These are phyloP conservation scores for Centruroides vittatus DNA, from an alignment of 1,140 invertebrate species.

Conservation along the genomic window DNA sequence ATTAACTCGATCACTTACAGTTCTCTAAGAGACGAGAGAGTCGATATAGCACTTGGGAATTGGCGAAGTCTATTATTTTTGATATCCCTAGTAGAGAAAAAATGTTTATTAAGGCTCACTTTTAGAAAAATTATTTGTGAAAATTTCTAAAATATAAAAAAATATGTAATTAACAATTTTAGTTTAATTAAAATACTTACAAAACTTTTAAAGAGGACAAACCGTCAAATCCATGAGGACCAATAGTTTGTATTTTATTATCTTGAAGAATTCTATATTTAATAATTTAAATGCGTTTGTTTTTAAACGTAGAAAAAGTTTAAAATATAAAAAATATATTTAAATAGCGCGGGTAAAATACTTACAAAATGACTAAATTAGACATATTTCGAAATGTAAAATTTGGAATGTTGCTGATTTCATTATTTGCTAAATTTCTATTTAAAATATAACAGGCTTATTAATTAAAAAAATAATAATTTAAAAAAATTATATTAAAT, in stretches of 20 bases:
- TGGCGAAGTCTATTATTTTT: conserved; percentile 4
- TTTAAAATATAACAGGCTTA: background rate
- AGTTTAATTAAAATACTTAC: conserved; percentile 1
- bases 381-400: conserved; percentile 5
- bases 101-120: background rate
- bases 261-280: conserved; percentile 7
- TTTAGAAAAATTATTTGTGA: background rate
- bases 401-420: conserved; percentile 6
- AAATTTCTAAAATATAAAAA: no score
- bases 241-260: conserved; percentile 6
- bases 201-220: conserved; percentile 5
- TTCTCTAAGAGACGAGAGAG: conserved; percentile 5
- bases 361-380: conserved; percentile 3
- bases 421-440: conserved; percentile 10
- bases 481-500: no score
- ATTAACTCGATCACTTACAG: conserved; percentile 3
- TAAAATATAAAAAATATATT: conserved; percentile 1
- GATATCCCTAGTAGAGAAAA: conserved; percentile 4
- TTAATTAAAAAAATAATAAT: no score
- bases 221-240: conserved; percentile 8
- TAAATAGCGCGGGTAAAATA: background rate
- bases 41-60: conserved; percentile 6
- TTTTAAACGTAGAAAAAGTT: no score
- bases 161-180: no score
- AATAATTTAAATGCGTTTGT: no score